Evolutionary conservation across 2,113 vertebrate species (phyloP).

Genomic region (Phycodurus eques): DNA sequence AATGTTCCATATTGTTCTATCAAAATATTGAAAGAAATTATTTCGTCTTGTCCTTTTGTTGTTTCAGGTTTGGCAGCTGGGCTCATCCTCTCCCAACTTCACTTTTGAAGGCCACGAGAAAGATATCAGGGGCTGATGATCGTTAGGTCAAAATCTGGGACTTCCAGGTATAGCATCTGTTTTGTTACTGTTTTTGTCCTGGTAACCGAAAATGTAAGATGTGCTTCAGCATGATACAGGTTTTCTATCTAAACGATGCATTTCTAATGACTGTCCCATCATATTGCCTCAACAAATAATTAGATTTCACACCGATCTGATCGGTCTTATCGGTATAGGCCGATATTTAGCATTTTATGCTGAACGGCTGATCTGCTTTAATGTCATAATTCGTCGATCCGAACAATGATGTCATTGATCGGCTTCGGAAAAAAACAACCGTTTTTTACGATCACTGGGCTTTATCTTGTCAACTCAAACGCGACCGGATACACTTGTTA

Average conservation of each 20-base stretch:
- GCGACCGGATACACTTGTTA: too few relatives aligned
- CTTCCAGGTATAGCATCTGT: slow-evolving; percentile 82
- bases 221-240: background rate
- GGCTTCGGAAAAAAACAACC: too few relatives aligned
- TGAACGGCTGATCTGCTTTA: too few relatives aligned
- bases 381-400: too few relatives aligned
- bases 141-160: slow-evolving; percentile 99
- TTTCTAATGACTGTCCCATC: background rate
- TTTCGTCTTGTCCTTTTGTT: slow-evolving; percentile 14
- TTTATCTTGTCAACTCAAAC: too few relatives aligned
- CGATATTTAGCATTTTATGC: too few relatives aligned
- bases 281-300: too few relatives aligned
- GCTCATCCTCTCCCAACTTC: slow-evolving; percentile 96
- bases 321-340: too few relatives aligned
- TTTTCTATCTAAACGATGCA: background rate
- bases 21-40: background rate
- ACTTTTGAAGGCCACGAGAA: slow-evolving; percentile 98
- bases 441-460: too few relatives aligned
- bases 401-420: too few relatives aligned
- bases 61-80: slow-evolving; percentile 94
- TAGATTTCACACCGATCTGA: too few relatives aligned
- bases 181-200: background rate
- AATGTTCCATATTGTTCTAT: too few relatives aligned
- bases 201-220: background rate
- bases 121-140: slow-evolving; percentile 97